Evolutionary conservation across 2,888 invertebrate species (phyloP).

Genomic region (Crepidodera aurea): DNA sequence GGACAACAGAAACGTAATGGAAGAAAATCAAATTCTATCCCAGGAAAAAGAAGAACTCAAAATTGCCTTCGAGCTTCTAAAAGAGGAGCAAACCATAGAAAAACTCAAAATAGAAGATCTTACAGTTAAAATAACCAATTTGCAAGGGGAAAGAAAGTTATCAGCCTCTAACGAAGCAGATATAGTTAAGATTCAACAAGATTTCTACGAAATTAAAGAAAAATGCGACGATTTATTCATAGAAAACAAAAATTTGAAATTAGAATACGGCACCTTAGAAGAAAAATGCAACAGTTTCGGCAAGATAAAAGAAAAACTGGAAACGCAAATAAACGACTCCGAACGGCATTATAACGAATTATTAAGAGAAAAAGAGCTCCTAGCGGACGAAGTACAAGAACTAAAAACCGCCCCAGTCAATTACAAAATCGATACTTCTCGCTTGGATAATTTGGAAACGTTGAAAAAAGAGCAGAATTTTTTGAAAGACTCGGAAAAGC

Average conservation of each 20-base stretch:
- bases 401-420: slow-evolving; percentile 57
- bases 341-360: slow-evolving; percentile 56
- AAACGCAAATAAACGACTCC: slow-evolving; percentile 51
- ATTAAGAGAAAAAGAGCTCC: slow-evolving; percentile 55
- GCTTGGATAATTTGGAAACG: slow-evolving; percentile 43
- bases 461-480: slow-evolving; percentile 43
- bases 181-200: slow-evolving; percentile 43
- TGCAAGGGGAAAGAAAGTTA: slow-evolving; percentile 9
- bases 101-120: slow-evolving; percentile 31
- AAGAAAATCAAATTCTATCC: slow-evolving; percentile 53
- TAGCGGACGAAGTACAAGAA: slow-evolving; percentile 58
- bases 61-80: slow-evolving; percentile 48
- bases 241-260: slow-evolving; percentile 49
- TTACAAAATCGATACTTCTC: slow-evolving; percentile 28
- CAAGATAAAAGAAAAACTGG: slow-evolving; percentile 48
- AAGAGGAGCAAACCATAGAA: slow-evolving; percentile 43
- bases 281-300: slow-evolving; percentile 46
- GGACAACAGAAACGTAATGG: slow-evolving; percentile 53
- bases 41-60: slow-evolving; percentile 52
- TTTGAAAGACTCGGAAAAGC: slow-evolving; percentile 20
- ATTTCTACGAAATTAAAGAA: slow-evolving; percentile 48
- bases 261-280: slow-evolving; percentile 46
- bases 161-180: slow-evolving; percentile 33
- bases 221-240: slow-evolving; percentile 47
- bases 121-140: slow-evolving; percentile 7